Evolutionary conservation across 2,113 vertebrate species (phyloP), one percentile per base, ranked within the genome.

Genomic region (Corvus moneduloides): DNA sequence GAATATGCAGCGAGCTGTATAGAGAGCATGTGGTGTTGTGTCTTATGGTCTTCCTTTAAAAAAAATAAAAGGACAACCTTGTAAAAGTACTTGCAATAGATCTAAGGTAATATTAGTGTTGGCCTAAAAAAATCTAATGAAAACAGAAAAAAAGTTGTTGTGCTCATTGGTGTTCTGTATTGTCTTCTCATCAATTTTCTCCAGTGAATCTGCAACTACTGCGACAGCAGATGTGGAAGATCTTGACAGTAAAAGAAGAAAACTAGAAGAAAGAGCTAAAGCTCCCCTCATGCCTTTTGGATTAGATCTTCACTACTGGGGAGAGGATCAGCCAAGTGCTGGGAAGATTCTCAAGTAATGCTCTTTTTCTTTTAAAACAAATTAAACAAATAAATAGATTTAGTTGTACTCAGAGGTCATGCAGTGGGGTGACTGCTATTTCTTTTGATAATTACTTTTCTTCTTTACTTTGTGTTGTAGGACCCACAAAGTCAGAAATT

Each of bases 241-340:
- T 39, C 15, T 68, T 35, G 90, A 72, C 54, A 19, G 68, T 41
- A 96, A 97, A 66, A 86, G 89, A 18, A 69, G 78, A 90, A 96
- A 86, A 82, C 96, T 96, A 56, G 96, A 94, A 80, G 97, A 98
- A 84, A 75, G 93, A 52, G 91, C 92, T 17, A 97, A 97, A 52
- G 98, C 98, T 19, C 99, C 99, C 2, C 63, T 99, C 16, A 96
- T 99, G 87, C 98, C 99, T 6, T 99, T 99, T 52, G 99, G 99
- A 62, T 93, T 99, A 86, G 99, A 99, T 79, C 98, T 99, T 63
- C 99, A 98, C 94, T 98, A 98, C 97, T 99, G 99, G 99, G 99
- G 98, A 74, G 92, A 99, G 97, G 98, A 99, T 71, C 98, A 98
- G 93, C 98, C 97, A 22, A 96, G 79, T 23, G 94, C 98, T 11